Conservation (phyloP, 2,888 invertebrate genomes). For the Dolichopus griseipennis region DNA sequence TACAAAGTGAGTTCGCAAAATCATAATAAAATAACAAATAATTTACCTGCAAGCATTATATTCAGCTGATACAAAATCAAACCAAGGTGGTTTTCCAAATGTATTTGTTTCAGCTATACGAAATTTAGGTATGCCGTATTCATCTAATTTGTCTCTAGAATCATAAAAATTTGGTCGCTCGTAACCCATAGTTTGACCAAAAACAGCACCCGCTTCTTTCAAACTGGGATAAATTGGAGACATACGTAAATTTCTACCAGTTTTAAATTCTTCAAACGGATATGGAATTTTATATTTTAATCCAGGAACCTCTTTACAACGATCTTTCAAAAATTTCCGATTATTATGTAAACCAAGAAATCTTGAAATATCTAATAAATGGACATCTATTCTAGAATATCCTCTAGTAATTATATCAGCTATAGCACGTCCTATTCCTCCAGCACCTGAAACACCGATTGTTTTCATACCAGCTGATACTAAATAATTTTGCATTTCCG, state of each 20-base stretch:
- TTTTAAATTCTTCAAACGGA: constrained; percentile 77
- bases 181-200: constrained; percentile 96
- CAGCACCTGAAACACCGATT: constrained; percentile 88
- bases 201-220: constrained; percentile 84
- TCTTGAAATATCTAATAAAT: constrained; percentile 79
- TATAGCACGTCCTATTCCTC: constrained; percentile 86
- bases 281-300: constrained; percentile 71
- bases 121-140: constrained; percentile 37
- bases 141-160: constrained; percentile 42
- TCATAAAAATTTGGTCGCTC: constrained; percentile 92
- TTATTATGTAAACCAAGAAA: constrained; percentile 93
- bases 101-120: constrained; percentile 72
- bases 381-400: constrained; percentile 71
- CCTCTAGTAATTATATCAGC: constrained; percentile 81
- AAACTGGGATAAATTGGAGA: constrained; percentile 91
- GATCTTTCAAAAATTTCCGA: constrained; percentile 78
- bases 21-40: too few species aligned
- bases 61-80: constrained; percentile 75
- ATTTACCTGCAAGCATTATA: constrained; percentile 69
- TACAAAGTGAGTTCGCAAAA: too few species aligned
- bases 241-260: constrained; percentile 81
- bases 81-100: constrained; percentile 90
- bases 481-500: constrained; percentile 83
- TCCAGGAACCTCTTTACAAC: constrained; percentile 89
- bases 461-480: constrained; percentile 96